phyloP scores from a whole-genome alignment of 2,797 vertebrate species.

The Vipera ursinii region DNA sequence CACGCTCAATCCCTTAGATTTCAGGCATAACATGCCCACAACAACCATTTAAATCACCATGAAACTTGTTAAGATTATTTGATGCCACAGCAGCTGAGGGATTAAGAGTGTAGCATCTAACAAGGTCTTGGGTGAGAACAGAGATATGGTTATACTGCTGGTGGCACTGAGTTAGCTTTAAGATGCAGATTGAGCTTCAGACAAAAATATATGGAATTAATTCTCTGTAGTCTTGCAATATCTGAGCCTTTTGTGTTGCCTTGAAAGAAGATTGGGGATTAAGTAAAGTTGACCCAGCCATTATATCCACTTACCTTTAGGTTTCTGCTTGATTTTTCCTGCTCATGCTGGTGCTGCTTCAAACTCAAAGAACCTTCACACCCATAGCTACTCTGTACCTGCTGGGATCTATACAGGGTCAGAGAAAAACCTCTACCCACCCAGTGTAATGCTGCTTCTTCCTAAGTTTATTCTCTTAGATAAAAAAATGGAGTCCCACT shows the following conservation, averaged over 20 bases:
- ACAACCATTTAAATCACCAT: constrained; percentile 41
- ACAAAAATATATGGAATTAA: background rate
- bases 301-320: constrained; percentile 40
- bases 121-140: accelerated
- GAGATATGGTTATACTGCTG: background rate
- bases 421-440: constrained; percentile 13
- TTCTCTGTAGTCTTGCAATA: background rate
- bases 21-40: constrained; percentile 53
- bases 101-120: background rate
- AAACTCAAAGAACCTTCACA: constrained; percentile 41
- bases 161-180: background rate
- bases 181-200: background rate
- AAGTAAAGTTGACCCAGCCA: background rate
- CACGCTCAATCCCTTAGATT: constrained; percentile 6
- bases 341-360: constrained; percentile 49
- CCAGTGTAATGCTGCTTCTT: background rate
- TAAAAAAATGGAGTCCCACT: background rate
- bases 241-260: background rate
- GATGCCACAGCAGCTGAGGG: constrained; percentile 1
- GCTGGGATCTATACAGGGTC: constrained; percentile 22
- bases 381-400: constrained; percentile 36
- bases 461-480: background rate
- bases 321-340: constrained; percentile 39
- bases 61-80: background rate
- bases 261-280: background rate